These are phyloP conservation scores for Coluber constrictor DNA, from an alignment of 2,797 vertebrate genomes.

Conservation along the genomic window DNA sequence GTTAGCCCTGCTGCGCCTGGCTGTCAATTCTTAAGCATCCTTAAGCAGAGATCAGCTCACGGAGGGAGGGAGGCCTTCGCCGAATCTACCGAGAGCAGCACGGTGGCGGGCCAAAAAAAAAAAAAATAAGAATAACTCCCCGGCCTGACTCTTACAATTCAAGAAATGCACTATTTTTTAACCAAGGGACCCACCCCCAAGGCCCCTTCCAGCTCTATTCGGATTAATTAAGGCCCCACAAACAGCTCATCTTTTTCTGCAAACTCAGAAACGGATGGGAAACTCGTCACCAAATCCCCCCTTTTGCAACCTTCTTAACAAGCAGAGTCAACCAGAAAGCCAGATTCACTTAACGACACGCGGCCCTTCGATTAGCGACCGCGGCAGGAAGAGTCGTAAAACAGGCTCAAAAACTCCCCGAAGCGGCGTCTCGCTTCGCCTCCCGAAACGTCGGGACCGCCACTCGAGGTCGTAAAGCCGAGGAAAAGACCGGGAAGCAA, in stretches of 20 bases:
- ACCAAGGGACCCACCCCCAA: not conserved
- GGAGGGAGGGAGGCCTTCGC: not conserved
- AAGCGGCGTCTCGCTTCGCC: too few relatives aligned
- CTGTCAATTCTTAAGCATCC: not conserved
- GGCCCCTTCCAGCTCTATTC: too few relatives aligned
- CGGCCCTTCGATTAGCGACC: too few relatives aligned
- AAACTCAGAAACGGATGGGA: not conserved
- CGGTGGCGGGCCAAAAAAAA: not conserved
- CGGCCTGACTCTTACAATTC: not conserved
- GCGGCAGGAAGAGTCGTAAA: too few relatives aligned
- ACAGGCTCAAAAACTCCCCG: too few relatives aligned
- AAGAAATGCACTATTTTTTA: not conserved
- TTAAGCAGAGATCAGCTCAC: not conserved
- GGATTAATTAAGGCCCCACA: too few relatives aligned
- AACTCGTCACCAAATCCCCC: not conserved
- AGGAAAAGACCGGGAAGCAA: too few relatives aligned
- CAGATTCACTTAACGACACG: too few relatives aligned
- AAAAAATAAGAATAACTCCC: not conserved
- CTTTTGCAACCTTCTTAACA: too few relatives aligned
- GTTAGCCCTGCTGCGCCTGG: not conserved
- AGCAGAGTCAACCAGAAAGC: too few relatives aligned
- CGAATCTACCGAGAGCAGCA: not conserved
- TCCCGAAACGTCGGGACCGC: too few relatives aligned
- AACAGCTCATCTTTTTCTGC: not conserved
- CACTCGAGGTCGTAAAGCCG: too few relatives aligned